phyloP scores from a whole-genome alignment of 2,113 vertebrate species.

The Pterophyllum scalare region DNA sequence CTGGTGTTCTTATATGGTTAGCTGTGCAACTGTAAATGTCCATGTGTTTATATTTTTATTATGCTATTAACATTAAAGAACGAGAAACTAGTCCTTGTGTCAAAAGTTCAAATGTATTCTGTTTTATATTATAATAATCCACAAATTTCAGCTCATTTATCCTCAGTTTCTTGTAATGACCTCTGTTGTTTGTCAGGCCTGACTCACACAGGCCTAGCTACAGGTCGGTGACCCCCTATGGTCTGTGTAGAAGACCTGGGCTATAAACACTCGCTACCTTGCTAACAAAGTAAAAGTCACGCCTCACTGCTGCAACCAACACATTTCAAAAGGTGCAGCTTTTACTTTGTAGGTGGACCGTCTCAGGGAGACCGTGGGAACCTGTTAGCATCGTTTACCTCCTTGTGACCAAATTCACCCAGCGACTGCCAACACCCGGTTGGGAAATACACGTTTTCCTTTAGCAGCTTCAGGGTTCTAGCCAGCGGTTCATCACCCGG shows the following conservation, averaged over 20 bases:
- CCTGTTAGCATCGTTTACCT: no score
- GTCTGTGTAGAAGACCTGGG: neutral
- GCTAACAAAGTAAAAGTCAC: no score
- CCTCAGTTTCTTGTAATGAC: neutral
- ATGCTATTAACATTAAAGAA: neutral
- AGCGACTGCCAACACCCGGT: no score
- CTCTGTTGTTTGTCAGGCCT: neutral
- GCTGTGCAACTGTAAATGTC: neutral
- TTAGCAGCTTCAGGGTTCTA: no score
- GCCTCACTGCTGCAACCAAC: no score
- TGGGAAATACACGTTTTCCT: no score
- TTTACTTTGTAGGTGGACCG: no score
- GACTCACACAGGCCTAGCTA: neutral
- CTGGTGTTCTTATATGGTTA: accelerated
- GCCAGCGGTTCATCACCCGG: no score
- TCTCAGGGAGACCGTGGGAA: no score
- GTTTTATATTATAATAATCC: neutral
- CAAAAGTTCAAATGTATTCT: neutral
- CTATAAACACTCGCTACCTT: neutral
- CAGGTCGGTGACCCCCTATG: neutral
- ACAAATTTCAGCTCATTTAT: neutral
- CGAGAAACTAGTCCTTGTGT: neutral
- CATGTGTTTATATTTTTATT: neutral
- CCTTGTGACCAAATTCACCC: no score
- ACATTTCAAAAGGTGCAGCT: no score